Evolutionary conservation across 2,888 invertebrate species (phyloP).

Genomic region (Macroteleia sp.): DNA sequence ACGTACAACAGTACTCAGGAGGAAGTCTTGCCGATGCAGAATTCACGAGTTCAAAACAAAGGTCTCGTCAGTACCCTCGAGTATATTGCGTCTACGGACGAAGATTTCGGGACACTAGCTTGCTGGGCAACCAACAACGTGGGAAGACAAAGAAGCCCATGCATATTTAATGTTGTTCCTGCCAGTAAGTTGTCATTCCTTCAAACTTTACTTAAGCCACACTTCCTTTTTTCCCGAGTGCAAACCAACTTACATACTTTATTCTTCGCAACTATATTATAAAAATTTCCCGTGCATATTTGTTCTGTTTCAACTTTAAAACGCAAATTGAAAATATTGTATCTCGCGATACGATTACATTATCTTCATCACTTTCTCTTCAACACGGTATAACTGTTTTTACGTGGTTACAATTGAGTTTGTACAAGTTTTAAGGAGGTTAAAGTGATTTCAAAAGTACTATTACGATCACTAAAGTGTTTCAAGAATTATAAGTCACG

Average conservation of each 20-base stretch:
- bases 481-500: slow-evolving; percentile 15
- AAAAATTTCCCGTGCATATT: slow-evolving; percentile 32
- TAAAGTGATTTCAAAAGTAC: slow-evolving; percentile 46
- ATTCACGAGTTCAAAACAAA: slow-evolving; percentile 86
- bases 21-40: slow-evolving; percentile 89
- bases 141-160: slow-evolving; percentile 92
- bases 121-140: slow-evolving; percentile 95
- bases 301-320: slow-evolving; percentile 32
- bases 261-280: slow-evolving; percentile 46
- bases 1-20: slow-evolving; percentile 91
- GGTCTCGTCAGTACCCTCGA: slow-evolving; percentile 85
- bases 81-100: slow-evolving; percentile 85
- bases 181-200: slow-evolving; percentile 87
- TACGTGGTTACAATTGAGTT: slow-evolving; percentile 29
- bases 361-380: slow-evolving; percentile 42
- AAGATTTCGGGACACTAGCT: slow-evolving; percentile 92
- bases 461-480: slow-evolving; percentile 22
- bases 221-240: slow-evolving; percentile 18
- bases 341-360: slow-evolving; percentile 17
- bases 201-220: slow-evolving; percentile 48
- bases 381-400: slow-evolving; percentile 25
- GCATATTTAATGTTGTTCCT: slow-evolving; percentile 91
- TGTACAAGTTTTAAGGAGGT: slow-evolving; percentile 42
- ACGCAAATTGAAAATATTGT: slow-evolving; percentile 53
- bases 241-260: slow-evolving; percentile 49